These are phyloP conservation scores for Pterocles orientalis DNA, from an alignment of 2,113 vertebrate genomes.

Conservation along the genomic window DNA sequence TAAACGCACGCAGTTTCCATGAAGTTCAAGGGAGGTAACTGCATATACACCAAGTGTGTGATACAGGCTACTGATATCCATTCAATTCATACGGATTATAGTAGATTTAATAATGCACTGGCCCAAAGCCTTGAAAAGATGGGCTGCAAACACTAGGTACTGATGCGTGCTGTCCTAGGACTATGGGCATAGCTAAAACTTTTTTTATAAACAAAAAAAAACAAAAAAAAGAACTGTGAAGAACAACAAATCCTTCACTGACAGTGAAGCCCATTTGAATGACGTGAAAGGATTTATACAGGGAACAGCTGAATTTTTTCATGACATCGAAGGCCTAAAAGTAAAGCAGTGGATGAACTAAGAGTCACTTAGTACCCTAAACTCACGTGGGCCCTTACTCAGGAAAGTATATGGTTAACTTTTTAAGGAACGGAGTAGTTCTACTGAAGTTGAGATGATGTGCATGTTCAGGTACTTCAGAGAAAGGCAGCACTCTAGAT, in stretches of 20 bases:
- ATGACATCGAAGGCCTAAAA: neutral
- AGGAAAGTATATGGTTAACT: neutral
- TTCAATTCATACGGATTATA: neutral
- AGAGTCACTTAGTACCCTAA: neutral
- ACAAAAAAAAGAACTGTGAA: neutral
- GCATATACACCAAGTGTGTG: neutral
- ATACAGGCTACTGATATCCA: neutral
- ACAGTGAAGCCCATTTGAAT: neutral
- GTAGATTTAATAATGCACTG: neutral
- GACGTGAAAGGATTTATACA: neutral
- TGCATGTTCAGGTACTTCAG: neutral
- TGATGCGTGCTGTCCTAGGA: neutral
- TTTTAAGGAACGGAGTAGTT: neutral
- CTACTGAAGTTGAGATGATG: neutral
- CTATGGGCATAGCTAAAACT: neutral
- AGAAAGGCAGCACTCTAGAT: neutral
- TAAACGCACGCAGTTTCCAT: rapidly evolving
- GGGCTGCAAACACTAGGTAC: neutral
- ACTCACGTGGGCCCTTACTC: neutral
- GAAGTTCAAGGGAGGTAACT: neutral
- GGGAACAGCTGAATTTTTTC: neutral
- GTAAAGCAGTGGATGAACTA: neutral
- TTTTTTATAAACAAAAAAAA: neutral
- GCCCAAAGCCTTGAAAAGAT: neutral
- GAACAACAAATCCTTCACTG: neutral